A percentile compares a stretch with the other conserved stretches of the same genome.
Evolutionary conservation across 2,888 invertebrate genomes (phyloP).

Genomic region (Auanema sp.): DNA sequence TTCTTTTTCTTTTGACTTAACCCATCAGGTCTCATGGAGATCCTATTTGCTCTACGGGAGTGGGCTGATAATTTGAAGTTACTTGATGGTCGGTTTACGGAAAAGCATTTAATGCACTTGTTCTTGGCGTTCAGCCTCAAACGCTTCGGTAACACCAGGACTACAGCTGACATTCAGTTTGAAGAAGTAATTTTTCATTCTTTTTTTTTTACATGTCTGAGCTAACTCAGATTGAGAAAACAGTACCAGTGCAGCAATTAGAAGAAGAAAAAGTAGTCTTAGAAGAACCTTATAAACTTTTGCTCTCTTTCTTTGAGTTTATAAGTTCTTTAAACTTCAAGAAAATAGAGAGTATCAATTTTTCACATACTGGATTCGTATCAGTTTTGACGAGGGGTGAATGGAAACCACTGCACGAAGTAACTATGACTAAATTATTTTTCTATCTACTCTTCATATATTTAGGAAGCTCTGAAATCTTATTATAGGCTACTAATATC

Average conservation of each 20-base stretch:
- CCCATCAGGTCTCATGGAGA: neutral
- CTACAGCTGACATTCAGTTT: too few species aligned
- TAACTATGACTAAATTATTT: too few species aligned
- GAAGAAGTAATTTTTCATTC: too few species aligned
- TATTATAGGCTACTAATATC: too few species aligned
- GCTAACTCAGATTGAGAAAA: neutral
- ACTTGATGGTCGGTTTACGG: too few species aligned
- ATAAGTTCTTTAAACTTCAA: neutral
- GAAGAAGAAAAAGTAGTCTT: neutral
- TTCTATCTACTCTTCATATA: too few species aligned
- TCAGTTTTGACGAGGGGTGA: neutral
- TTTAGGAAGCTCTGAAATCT: too few species aligned
- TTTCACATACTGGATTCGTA: neutral
- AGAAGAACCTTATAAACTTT: neutral
- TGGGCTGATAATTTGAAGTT: too few species aligned
- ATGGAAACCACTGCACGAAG: neutral
- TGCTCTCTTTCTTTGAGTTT: neutral
- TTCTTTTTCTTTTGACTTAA: neutral
- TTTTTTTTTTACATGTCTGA: neutral
- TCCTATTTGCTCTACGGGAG: constrained; percentile 7
- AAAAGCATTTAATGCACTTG: too few species aligned
- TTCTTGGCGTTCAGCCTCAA: too few species aligned
- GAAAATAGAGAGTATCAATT: neutral
- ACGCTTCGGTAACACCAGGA: too few species aligned
- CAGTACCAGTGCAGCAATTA: neutral